Base-by-base conservation (phyloP, 92 coral and sea anemone genomes). In the Ricordea florida region DNA sequence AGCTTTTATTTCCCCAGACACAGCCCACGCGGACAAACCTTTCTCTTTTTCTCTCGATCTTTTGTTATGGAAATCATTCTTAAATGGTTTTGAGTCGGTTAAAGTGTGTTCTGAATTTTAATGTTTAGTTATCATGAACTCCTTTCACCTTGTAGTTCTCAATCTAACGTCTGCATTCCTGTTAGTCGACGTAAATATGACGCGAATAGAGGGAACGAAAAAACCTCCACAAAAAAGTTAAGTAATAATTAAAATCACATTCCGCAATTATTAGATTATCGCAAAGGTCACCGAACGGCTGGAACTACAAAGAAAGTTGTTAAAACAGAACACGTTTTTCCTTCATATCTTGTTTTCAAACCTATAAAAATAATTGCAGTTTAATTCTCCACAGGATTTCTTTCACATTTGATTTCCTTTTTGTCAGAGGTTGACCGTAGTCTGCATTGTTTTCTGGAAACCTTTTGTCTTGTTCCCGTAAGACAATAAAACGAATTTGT, bases 21-120 rank as follows among this genome's bases (percentile, higher is more conserved):
- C 50, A 37, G n/a, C 64, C 53, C 77, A 70, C 77, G 77, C 66
- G 77, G 77, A 70, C 10, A 23, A 22, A 41, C 34, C 41, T 53
- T 30, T 17, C 24, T 22, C 20, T 2, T 38, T 53, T 20, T 37
- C 38, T 0, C 0, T 3, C n/a, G n/a, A n/a, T 1, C 41, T 6
- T 55, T 70, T 70, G 77, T 70, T 15, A 70, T 70, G 77, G 66
- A 70, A 53, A 11, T 5, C 3, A 10, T 9, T n/a, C 16, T 11
- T 5, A 51, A 8, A 18, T 46, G 30, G 58, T 66, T 45, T 47
- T 2, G 1, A 3, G 29, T 3, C 17, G 48, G 21, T 46, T 66
- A 44, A 45, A 45, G 73, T 47, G 31, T 28, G 45, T 52, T 52
- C 23, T 24, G 66, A 55, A 51, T 53, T 38, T 38, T 40, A 53